These are phyloP conservation scores for Syndactyla subalaris DNA, from an alignment of 2,797 vertebrate genomes.

Conservation along the genomic window DNA sequence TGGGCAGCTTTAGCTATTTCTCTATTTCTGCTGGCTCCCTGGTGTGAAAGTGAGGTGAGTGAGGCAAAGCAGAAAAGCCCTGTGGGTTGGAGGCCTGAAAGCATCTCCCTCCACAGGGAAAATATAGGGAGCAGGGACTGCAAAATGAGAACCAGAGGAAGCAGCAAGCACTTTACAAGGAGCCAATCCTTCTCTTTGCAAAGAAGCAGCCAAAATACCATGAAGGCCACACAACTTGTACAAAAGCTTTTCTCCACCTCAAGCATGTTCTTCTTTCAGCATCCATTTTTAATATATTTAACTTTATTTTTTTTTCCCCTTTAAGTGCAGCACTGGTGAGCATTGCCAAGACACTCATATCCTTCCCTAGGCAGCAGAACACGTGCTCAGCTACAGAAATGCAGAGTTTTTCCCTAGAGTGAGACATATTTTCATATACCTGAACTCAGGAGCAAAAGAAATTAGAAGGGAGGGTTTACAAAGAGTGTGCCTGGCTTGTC, in stretches of 20 bases:
- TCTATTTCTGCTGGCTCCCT: not conserved
- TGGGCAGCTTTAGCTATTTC: not conserved
- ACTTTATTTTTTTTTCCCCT: not conserved
- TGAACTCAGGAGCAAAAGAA: not conserved
- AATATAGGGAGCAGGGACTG: rapidly evolving
- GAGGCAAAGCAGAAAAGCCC: not conserved
- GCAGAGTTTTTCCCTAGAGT: not conserved
- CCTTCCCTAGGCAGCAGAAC: not conserved
- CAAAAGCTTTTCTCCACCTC: not conserved
- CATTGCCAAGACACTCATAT: not conserved
- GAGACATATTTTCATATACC: not conserved
- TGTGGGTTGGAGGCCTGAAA: not conserved
- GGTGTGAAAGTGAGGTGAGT: not conserved
- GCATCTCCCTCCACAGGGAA: not conserved
- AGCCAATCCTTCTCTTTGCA: not conserved
- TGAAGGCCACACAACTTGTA: not conserved
- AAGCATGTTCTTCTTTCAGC: not conserved
- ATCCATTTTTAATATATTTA: constrained; percentile 4
- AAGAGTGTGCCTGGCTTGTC: not conserved
- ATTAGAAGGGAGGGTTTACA: not conserved
- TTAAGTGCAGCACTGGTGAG: not conserved
- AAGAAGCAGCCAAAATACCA: not conserved
- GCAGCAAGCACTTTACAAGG: not conserved
- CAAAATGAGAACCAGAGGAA: not conserved
- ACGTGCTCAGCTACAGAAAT: not conserved